A percentile compares a stretch with the other conserved stretches of the same genome.
Evolutionary conservation across 2,113 vertebrate genomes (phyloP).

Genomic region (Mungos mungo): DNA sequence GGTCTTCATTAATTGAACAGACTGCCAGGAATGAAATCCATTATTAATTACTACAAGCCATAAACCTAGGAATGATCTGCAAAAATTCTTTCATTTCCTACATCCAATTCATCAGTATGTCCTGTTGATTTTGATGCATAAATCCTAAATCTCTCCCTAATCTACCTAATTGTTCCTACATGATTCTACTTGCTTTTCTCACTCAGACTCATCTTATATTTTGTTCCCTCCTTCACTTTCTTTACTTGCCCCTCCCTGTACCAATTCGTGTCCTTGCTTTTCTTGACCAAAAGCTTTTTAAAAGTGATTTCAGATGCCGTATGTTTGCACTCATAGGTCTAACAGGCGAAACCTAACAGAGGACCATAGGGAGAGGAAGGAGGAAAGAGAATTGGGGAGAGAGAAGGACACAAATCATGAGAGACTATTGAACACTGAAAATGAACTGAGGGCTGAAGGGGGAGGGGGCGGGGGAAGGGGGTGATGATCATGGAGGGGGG

Average conservation of each 20-base stretch:
- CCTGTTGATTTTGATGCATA: neutral
- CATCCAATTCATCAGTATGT: neutral
- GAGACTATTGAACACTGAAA: no score
- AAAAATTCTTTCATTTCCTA: neutral
- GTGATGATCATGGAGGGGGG: no score
- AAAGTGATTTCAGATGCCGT: neutral
- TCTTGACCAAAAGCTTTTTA: neutral
- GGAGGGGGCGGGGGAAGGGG: no score
- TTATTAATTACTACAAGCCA: neutral
- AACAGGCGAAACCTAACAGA: no score
- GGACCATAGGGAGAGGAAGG: no score
- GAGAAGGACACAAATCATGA: no score
- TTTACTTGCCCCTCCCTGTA: neutral
- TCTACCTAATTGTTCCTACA: neutral
- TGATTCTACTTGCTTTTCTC: neutral
- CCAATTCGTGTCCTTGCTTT: neutral
- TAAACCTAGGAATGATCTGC: neutral
- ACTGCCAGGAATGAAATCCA: neutral
- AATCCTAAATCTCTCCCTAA: neutral
- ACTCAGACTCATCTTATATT: neutral
- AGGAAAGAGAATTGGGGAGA: no score
- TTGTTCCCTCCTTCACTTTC: neutral
- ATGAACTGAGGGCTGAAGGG: no score
- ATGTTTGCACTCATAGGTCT: no score
- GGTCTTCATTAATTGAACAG: neutral